Evolutionary conservation across 2,797 vertebrate genomes (phyloP).

Genomic region (Rhynchonycteris naso): DNA sequence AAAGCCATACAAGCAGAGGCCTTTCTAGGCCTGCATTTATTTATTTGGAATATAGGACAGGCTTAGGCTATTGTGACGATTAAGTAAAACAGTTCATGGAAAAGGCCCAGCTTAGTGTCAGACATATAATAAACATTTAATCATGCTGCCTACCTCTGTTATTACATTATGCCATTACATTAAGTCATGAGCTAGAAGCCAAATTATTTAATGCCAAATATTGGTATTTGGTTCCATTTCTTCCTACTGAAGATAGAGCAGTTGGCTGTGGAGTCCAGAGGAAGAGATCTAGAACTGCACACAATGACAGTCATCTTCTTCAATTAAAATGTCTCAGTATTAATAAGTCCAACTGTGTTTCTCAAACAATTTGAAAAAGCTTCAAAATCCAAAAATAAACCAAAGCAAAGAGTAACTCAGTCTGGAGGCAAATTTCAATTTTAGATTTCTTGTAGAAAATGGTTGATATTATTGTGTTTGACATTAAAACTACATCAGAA

Average conservation of each 20-base stretch:
- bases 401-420: neutral
- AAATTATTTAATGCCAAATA: slow-evolving; percentile 55
- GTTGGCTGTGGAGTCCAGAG: neutral
- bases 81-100: neutral
- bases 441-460: slow-evolving; percentile 37
- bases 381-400: slow-evolving; percentile 12
- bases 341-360: slow-evolving; percentile 56
- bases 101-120: neutral
- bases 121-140: neutral
- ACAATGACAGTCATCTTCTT: neutral
- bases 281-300: neutral
- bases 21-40: neutral
- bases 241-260: slow-evolving; percentile 28
- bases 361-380: slow-evolving; percentile 48
- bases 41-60: neutral
- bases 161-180: neutral
- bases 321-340: neutral
- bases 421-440: neutral
- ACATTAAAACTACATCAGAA: slow-evolving; percentile 42
- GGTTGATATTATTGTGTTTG: neutral
- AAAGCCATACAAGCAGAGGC: neutral
- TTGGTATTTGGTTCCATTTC: slow-evolving; percentile 10
- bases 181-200: slow-evolving; percentile 22
- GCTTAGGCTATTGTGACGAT: neutral
- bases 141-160: neutral